Percentiles rank a stretch among this genome's conserved stretches.
phyloP scores from a whole-genome alignment of 2,888 invertebrate species.

The Bellardia pandia region DNA sequence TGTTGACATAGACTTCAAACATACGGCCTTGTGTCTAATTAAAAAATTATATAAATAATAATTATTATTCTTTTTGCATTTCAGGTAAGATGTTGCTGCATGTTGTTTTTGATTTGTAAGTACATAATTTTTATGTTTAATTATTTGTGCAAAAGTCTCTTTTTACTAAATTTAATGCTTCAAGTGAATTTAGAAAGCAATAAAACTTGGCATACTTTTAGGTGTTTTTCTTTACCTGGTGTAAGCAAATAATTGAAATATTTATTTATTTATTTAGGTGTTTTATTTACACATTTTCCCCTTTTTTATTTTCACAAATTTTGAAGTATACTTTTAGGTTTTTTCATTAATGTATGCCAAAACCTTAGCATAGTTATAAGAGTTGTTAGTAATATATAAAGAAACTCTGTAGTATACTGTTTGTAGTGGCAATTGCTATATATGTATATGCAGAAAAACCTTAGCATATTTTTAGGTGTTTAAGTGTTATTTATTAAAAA shows the following conservation, averaged over 20 bases:
- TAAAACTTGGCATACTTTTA: background rate
- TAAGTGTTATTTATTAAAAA: conserved; percentile 7
- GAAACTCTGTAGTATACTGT: conserved; percentile 32
- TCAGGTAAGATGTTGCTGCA: background rate
- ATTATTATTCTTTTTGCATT: background rate
- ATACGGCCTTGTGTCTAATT: too few relatives aligned
- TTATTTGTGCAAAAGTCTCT: background rate
- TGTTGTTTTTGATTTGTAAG: background rate
- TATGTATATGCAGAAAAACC: background rate
- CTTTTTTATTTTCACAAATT: background rate
- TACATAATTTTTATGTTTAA: background rate
- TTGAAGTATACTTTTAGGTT: conserved; percentile 30
- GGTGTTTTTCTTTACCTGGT: background rate
- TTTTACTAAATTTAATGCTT: background rate
- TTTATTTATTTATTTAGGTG: background rate
- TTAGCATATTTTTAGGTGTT: conserved; percentile 34
- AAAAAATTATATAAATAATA: background rate
- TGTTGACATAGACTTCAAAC: too few relatives aligned
- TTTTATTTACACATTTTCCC: background rate
- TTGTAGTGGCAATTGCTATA: background rate
- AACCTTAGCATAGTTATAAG: conserved; percentile 15
- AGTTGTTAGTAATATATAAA: conserved; percentile 5
- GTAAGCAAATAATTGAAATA: background rate
- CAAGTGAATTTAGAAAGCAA: background rate
- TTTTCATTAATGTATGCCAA: background rate